Percentiles rank a stretch among this genome's conserved stretches.
Conservation (phyloP, 2,113 vertebrate species). For the Syrrhaptes paradoxus region DNA sequence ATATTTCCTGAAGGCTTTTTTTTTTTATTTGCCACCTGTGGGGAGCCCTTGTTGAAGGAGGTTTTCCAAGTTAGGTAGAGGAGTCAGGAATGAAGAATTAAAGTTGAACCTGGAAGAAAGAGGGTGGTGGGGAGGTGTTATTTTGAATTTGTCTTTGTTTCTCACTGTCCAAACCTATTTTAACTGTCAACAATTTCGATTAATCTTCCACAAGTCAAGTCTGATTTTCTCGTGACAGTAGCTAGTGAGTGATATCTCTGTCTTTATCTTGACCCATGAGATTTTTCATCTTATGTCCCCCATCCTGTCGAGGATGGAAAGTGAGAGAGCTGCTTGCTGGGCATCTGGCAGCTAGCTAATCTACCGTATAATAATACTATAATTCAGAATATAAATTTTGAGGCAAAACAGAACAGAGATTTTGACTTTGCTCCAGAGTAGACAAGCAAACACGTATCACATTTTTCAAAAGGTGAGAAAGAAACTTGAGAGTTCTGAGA, state of each 20-base stretch:
- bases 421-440: neutral
- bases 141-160: neutral
- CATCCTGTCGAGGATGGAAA: neutral
- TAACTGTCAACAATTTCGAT: neutral
- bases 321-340: neutral
- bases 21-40: no score
- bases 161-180: neutral
- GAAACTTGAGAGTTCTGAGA: neutral
- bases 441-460: fast-evolving
- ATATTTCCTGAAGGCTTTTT: neutral
- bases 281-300: neutral
- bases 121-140: neutral
- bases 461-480: neutral
- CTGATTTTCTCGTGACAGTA: neutral
- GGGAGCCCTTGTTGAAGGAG: fast-evolving
- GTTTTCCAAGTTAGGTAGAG: neutral
- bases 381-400: neutral
- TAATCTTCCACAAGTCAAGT: neutral
- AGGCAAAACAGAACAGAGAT: neutral
- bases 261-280: neutral
- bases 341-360: neutral
- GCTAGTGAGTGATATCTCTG: neutral
- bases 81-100: neutral
- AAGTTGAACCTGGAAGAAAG: neutral
- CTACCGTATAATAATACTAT: neutral